Percentiles rank a stretch among this genome's conserved stretches.
These are phyloP conservation scores for Tipula confusa DNA, from an alignment of 2,888 invertebrate species.

Conservation along the genomic window DNA sequence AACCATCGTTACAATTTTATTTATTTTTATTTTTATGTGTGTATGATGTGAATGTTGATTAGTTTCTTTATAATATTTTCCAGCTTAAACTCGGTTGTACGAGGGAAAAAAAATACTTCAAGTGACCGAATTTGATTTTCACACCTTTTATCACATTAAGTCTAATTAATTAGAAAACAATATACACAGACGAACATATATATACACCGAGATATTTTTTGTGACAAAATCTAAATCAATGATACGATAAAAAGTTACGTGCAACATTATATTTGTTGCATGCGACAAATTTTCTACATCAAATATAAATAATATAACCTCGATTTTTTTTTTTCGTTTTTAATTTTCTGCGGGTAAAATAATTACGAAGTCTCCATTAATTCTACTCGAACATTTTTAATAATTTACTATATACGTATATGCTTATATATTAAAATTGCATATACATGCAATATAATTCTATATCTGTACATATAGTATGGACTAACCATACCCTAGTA, in stretches of 20 bases:
- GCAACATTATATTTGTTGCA: neutral
- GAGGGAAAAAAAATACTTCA: neutral
- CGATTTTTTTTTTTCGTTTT: neutral
- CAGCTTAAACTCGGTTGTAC: neutral
- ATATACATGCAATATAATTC: neutral
- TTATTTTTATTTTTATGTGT: no score
- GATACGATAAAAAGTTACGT: conserved; percentile 4
- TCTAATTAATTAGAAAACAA: neutral
- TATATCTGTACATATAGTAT: neutral
- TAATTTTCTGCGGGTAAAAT: neutral
- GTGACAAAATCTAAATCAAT: neutral
- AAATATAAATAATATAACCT: no score
- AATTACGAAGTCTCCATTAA: neutral
- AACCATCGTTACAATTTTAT: conserved; percentile 16
- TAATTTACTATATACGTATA: neutral
- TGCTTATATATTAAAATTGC: neutral
- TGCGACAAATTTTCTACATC: neutral
- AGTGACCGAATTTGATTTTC: conserved; percentile 25
- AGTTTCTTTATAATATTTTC: neutral
- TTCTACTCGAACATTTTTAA: neutral
- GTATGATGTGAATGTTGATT: neutral
- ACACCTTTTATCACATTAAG: conserved; percentile 15
- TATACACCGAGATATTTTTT: no score
- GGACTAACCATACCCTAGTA: neutral
- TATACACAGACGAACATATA: neutral